Evolutionary conservation across 2,888 invertebrate species (phyloP), one percentile per base, ranked within the genome.

Genomic region (Sicus ferrugineus): DNA sequence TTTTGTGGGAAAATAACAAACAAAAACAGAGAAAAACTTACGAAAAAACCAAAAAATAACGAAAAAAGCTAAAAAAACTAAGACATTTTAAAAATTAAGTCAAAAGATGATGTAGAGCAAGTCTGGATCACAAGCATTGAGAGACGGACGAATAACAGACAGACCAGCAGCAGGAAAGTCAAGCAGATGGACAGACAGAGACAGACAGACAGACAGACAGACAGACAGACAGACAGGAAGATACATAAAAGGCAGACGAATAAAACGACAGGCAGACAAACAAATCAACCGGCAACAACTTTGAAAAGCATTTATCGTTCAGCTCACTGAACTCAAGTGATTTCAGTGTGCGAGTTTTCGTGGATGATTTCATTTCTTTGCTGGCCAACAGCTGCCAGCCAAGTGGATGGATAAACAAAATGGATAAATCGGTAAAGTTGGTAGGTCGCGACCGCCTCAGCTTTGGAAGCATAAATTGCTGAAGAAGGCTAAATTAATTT

Each of bases 351-450:
- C n/a, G 23, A 4, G 7, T 14, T 31, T 16, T 50, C 11, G 28
- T 11, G 21, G 64, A 50, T 50, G 65, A 52, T 54, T 54, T 61
- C 61, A 61, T 61, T 61, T 38, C 26, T 38, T 61, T 46, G 28
- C n/a, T n/a, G 54, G 38, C 23, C 52, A 19, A 65, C 34, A n/a
- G 42, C 9, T 65, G 65, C 38, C 31, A 65, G 65, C 38, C 31
- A 65, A 65, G 54, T 65, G 54, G 34, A 31, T 31, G 54, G 21
- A n/a, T 26, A 65, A 65, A 65, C 52, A 65, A 48, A 56, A 52
- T n/a, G 11, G 23, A 38, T 4, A 42, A 4, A 7, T 42, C n/a
- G 3, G n/a, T 7, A 42, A 42, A 16, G 42, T 42, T 42, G 42
- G 42, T 42, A 42, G 58, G 19, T 42, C 11, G 42, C 42, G 2